Percentiles rank a stretch among this genome's conserved stretches.
phyloP scores from a whole-genome alignment of 1,140 invertebrate species.

The Mya arenaria region DNA sequence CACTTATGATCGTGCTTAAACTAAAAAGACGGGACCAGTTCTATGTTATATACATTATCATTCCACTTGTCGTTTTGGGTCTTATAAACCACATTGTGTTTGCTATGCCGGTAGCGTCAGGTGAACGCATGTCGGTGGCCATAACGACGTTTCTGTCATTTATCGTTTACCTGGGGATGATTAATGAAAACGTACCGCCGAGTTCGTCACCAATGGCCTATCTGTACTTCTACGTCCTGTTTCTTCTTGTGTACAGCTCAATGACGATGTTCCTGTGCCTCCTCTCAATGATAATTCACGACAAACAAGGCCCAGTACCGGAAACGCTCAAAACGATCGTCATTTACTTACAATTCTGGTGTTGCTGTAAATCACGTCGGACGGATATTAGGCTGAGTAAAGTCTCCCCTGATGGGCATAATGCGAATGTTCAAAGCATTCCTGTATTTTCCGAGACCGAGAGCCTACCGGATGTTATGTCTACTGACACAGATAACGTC shows the following conservation, averaged over 20 bases:
- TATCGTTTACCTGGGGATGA: slow-evolving; percentile 84
- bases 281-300: slow-evolving; percentile 12
- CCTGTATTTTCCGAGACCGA: not conserved
- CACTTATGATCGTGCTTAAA: not conserved
- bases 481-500: not conserved
- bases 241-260: slow-evolving; percentile 10
- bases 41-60: slow-evolving; percentile 83
- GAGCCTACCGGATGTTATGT: not conserved
- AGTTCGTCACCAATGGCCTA: slow-evolving; percentile 81
- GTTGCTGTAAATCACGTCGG: not conserved
- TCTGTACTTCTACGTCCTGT: slow-evolving; percentile 66
- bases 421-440: not conserved
- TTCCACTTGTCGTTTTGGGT: slow-evolving; percentile 84
- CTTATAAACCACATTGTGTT: slow-evolving; percentile 83
- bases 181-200: slow-evolving; percentile 84
- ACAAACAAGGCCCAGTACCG: not conserved
- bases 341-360: not conserved
- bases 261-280: slow-evolving; percentile 9
- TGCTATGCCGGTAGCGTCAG: slow-evolving; percentile 83
- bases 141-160: slow-evolving; percentile 84
- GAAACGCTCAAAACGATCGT: not conserved
- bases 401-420: not conserved
- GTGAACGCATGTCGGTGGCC: slow-evolving; percentile 84
- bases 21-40: slow-evolving; percentile 50
- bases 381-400: not conserved